phyloP scores from a whole-genome alignment of 1,140 invertebrate genomes.

The Archegozetes longisetosus region DNA sequence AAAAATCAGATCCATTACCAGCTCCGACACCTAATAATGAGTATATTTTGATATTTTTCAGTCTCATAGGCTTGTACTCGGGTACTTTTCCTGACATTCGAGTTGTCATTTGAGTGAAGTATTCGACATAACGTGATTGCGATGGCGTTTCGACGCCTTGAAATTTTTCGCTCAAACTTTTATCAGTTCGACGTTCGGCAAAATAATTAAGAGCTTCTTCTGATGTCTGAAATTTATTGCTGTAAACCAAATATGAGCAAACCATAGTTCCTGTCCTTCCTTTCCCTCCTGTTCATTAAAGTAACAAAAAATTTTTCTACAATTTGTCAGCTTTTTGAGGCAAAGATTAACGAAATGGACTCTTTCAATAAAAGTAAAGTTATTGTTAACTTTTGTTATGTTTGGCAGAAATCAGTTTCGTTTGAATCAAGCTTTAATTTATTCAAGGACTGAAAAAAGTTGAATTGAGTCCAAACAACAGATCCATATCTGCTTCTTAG shows the following conservation, averaged over 20 bases:
- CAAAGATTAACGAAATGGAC: too few species aligned
- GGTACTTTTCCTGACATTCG: slow-evolving; percentile 30
- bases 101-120: slow-evolving; percentile 36
- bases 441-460: too few species aligned
- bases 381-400: too few species aligned
- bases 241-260: slow-evolving; percentile 38
- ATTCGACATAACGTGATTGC: slow-evolving; percentile 38
- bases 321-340: too few species aligned
- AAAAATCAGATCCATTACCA: slow-evolving; percentile 36
- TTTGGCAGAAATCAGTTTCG: too few species aligned
- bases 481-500: too few species aligned
- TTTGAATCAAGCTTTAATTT: too few species aligned
- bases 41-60: slow-evolving; percentile 14
- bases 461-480: too few species aligned
- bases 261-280: slow-evolving; percentile 42
- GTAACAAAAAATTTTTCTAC: neutral
- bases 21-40: slow-evolving; percentile 29
- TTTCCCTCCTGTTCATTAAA: slow-evolving; percentile 33
- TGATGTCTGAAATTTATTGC: slow-evolving; percentile 34
- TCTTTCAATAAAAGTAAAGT: too few species aligned
- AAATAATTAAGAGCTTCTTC: slow-evolving; percentile 36
- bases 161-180: slow-evolving; percentile 34
- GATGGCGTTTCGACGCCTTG: slow-evolving; percentile 41
- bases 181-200: slow-evolving; percentile 37
- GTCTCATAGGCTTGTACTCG: slow-evolving; percentile 15